Evolutionary conservation across 2,888 invertebrate genomes (phyloP).

Genomic region (Antheraea yamamai): DNA sequence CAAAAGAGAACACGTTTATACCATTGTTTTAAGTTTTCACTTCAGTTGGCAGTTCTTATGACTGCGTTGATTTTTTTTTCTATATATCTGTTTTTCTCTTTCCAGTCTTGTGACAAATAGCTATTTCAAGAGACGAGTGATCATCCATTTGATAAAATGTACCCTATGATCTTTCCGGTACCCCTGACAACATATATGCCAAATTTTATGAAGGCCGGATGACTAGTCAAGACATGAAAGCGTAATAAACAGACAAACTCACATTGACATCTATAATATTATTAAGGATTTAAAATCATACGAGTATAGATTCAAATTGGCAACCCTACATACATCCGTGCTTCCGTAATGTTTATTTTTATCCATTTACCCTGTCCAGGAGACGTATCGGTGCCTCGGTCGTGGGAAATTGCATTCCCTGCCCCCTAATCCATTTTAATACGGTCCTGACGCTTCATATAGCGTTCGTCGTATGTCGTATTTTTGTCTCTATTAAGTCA

Average conservation of each 20-base stretch:
- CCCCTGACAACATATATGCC: neutral
- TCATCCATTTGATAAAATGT: no score
- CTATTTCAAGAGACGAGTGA: no score
- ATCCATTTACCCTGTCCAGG: conserved; percentile 50
- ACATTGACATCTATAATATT: neutral
- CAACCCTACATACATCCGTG: conserved; percentile 33
- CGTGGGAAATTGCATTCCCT: conserved; percentile 56
- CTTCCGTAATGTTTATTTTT: conserved; percentile 52
- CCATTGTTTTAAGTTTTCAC: no score
- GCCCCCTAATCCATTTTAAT: conserved; percentile 44
- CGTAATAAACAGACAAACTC: neutral
- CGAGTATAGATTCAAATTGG: neutral
- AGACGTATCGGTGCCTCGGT: conserved; percentile 53
- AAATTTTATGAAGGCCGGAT: neutral
- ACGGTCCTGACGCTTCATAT: conserved; percentile 22
- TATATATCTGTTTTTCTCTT: no score
- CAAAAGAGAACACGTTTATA: no score
- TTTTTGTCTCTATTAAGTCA: neutral
- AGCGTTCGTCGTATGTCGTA: neutral
- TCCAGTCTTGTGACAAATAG: no score
- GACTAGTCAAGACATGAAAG: neutral
- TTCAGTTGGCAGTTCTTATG: no score
- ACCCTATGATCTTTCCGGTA: neutral
- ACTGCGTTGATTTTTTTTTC: no score
- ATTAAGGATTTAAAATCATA: neutral